These are phyloP conservation scores for Thecophora atra DNA, from an alignment of 2,888 invertebrate species.

Conservation along the genomic window DNA sequence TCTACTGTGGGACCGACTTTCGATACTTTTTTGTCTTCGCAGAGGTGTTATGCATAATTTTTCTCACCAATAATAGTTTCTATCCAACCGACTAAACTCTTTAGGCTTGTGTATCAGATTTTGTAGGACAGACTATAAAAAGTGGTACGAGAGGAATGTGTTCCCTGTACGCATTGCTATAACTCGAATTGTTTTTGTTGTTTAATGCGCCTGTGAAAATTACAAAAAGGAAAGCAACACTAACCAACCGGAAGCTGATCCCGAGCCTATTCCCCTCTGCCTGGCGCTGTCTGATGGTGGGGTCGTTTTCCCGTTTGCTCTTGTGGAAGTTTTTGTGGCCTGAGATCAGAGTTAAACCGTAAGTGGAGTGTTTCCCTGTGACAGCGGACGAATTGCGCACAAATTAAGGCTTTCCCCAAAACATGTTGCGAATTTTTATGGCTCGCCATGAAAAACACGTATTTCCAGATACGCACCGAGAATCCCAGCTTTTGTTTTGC, in stretches of 20 bases:
- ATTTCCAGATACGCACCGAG: neutral
- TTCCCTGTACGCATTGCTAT: too few relatives aligned
- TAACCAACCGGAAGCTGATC: conserved; percentile 1
- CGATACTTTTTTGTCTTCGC: too few relatives aligned
- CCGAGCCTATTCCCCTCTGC: neutral
- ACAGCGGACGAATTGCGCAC: neutral
- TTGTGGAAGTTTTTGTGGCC: neutral
- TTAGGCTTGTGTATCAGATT: too few relatives aligned
- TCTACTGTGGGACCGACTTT: too few relatives aligned
- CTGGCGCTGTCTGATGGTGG: too few relatives aligned
- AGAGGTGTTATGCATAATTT: too few relatives aligned
- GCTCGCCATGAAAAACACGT: conserved; percentile 14
- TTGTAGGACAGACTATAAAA: too few relatives aligned
- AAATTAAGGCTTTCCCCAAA: neutral
- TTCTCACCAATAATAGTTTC: too few relatives aligned
- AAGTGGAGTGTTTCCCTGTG: neutral
- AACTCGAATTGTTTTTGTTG: too few relatives aligned
- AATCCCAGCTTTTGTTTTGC: neutral
- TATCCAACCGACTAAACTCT: too few relatives aligned
- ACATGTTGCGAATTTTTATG: conserved; percentile 6
- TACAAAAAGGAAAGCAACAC: neutral
- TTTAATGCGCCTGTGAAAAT: neutral
- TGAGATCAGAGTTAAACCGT: neutral
- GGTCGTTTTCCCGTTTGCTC: neutral
- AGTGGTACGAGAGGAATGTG: too few relatives aligned